A percentile compares a stretch with the other conserved stretches of the same genome.
phyloP scores from a whole-genome alignment of 2,113 vertebrate species.

The Aythya baeri region DNA sequence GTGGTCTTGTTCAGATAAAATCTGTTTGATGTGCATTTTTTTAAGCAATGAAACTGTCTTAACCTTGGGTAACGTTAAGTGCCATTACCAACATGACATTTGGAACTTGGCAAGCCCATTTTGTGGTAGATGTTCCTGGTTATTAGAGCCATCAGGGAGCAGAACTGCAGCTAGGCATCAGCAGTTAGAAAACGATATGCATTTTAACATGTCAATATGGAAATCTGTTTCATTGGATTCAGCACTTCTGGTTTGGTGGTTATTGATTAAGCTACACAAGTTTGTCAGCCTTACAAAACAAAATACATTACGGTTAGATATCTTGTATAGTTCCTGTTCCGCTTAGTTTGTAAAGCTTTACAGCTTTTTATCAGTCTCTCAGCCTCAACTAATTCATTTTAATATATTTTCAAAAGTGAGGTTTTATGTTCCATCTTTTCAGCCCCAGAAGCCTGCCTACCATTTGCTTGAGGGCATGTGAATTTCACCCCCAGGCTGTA shows the following conservation, averaged over 20 bases:
- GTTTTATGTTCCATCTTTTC: not conserved
- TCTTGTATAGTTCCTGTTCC: not conserved
- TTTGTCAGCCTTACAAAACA: conserved; percentile 19
- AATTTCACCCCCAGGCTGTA: not conserved
- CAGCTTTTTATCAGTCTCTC: not conserved
- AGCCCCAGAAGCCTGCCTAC: not conserved
- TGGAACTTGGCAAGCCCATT: not conserved
- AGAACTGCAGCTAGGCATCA: not conserved
- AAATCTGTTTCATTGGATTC: conserved; percentile 42
- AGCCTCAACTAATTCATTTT: not conserved
- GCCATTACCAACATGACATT: not conserved
- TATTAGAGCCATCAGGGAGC: not conserved
- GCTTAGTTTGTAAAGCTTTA: not conserved
- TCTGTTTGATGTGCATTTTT: not conserved
- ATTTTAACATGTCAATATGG: conserved; percentile 14
- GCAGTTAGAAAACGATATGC: not conserved
- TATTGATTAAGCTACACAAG: not conserved
- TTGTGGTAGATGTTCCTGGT: not conserved
- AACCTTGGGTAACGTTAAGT: not conserved
- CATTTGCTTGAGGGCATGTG: not conserved
- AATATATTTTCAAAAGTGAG: not conserved
- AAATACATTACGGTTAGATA: not conserved
- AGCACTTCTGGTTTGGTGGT: not conserved
- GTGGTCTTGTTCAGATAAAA: not conserved
- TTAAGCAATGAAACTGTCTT: not conserved